A percentile compares a stretch with the other conserved stretches of the same genome.
phyloP scores from a whole-genome alignment of 1,140 invertebrate genomes.

The Chymomyza costata region DNA sequence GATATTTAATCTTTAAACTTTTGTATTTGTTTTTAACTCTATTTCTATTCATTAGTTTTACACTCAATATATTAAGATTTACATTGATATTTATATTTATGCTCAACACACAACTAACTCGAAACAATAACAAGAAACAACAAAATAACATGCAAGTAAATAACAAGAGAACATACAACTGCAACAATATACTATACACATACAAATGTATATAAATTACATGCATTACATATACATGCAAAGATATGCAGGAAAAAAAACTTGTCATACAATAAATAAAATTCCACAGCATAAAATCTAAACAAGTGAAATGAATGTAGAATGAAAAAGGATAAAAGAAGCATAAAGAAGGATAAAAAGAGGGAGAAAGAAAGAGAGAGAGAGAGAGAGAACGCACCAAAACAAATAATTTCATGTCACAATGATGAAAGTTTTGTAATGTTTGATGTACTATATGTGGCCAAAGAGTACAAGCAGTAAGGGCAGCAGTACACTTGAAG shows the following conservation, averaged over 20 bases:
- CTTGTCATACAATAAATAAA: conserved; percentile 67
- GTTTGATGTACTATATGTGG: conserved; percentile 48
- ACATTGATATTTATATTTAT: too few relatives aligned
- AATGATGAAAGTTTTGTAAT: conserved; percentile 70
- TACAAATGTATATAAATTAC: too few relatives aligned
- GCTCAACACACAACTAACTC: too few relatives aligned
- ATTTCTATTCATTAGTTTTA: too few relatives aligned
- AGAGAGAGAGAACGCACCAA: conserved; percentile 11
- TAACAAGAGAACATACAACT: too few relatives aligned
- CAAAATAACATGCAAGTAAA: conserved; percentile 28
- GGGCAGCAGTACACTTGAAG: too few relatives aligned
- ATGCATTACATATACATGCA: neutral
- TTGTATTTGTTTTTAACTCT: too few relatives aligned
- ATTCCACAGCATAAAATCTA: conserved; percentile 61
- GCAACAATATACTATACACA: too few relatives aligned
- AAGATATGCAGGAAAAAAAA: too few relatives aligned
- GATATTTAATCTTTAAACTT: too few relatives aligned
- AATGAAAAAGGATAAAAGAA: conserved; percentile 37
- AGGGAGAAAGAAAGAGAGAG: conserved; percentile 16
- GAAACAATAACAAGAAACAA: conserved; percentile 17
- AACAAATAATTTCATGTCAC: conserved; percentile 70
- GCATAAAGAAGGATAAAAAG: conserved; percentile 12
- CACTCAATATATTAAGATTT: too few relatives aligned
- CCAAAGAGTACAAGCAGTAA: too few relatives aligned
- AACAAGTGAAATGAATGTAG: conserved; percentile 66